These are phyloP conservation scores for Coracopsis vasa DNA, from an alignment of 2,113 vertebrate genomes.

Conservation along the genomic window DNA sequence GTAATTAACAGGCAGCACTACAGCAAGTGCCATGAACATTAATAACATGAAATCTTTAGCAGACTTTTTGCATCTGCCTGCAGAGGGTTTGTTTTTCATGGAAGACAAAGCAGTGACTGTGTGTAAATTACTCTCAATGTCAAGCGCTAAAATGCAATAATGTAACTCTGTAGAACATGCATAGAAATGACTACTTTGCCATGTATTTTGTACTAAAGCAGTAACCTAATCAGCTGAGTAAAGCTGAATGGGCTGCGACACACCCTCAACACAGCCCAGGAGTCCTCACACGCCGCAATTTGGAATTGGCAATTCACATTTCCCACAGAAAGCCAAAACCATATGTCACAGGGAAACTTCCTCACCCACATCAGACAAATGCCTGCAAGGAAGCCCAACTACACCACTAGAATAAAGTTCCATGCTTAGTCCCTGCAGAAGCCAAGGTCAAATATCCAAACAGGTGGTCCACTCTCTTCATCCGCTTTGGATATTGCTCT, in stretches of 20 bases:
- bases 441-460: neutral
- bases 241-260: conserved; percentile 50
- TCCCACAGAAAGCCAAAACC: neutral
- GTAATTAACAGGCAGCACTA: conserved; percentile 68
- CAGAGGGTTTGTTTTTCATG: conserved; percentile 64
- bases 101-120: conserved; percentile 64
- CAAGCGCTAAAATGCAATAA: conserved; percentile 60
- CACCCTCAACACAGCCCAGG: conserved; percentile 23
- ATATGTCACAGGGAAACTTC: neutral
- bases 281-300: conserved; percentile 24
- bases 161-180: conserved; percentile 59
- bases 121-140: conserved; percentile 53
- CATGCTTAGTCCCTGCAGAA: neutral
- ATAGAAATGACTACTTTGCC: conserved; percentile 71
- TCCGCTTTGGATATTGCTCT: neutral
- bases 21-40: conserved; percentile 66
- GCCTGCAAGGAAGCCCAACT: neutral
- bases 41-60: conserved; percentile 67
- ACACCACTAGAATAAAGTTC: neutral
- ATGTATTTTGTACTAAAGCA: conserved; percentile 63
- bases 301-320: neutral
- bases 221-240: conserved; percentile 62
- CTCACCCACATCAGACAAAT: neutral
- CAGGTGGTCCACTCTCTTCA: neutral
- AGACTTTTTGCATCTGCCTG: conserved; percentile 49